Evolutionary conservation across 2,797 vertebrate genomes (phyloP), one percentile per base, ranked within the genome.

Genomic region (Peromyscus melanophrys): DNA sequence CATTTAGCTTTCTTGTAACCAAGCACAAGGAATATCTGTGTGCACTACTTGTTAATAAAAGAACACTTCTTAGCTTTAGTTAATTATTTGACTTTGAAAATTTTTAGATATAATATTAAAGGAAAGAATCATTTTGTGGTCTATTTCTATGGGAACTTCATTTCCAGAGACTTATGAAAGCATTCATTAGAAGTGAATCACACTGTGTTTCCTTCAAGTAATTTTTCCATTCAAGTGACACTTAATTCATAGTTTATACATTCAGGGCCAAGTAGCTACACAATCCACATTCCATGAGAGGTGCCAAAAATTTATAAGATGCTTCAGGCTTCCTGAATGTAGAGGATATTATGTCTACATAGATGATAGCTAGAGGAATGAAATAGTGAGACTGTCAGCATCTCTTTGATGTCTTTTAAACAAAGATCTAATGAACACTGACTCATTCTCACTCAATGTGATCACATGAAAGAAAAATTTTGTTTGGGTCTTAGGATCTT

Each of bases 141-240:
- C 83, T 92, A 57, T 87, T 95, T 95, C 86, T 97, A 7, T 88
- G 89, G 96, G 78, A 97, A 96, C 16, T 93, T 92, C 78, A 95
- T 96, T 97, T 96, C 13, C 59, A 93, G 80, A 95, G 96, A 96
- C 13, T n/a, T 96, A 95, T 89, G 80, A 98, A 98, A 96, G 88
- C 97, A 98, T 97, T 98, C 97, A 96, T 98, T 97, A 97, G 83
- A 93, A 94, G 17, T 98, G 98, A 98, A 98, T 97, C 98, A 98
- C 84, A 46, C 63, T 95, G 87, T 97, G 96, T 93, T 96, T 97
- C 96, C 92, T 95, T 97, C 95, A 97, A 97, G 97, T 98, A 97
- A 94, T 93, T 97, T 63, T 97, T 98, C 97, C 96, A 96, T 97
- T 98, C 87, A 96, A 97, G 96, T 94, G 90, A 97, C 96, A 94